Evolutionary conservation across 2,888 invertebrate species (phyloP).

Genomic region (Coelopa pilipes): DNA sequence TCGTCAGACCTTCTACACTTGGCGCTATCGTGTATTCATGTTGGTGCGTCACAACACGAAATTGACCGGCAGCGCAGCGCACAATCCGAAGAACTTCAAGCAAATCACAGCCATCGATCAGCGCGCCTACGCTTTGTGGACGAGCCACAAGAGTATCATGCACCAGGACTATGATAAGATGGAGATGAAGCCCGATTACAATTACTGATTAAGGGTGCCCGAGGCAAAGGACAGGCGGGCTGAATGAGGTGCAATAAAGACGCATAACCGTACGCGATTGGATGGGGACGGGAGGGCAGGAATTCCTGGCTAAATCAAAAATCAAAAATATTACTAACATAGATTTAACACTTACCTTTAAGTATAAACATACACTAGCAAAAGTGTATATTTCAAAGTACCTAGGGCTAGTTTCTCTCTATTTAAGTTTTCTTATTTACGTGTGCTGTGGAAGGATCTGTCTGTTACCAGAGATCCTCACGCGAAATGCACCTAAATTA

Average conservation of each 20-base stretch:
- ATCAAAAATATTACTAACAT: slow-evolving; percentile 19
- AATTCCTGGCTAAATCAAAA: slow-evolving; percentile 4
- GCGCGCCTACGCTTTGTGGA: slow-evolving; percentile 62
- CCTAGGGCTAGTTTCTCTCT: slow-evolving; percentile 25
- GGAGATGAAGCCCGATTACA: slow-evolving; percentile 49
- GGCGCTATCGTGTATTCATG: slow-evolving; percentile 63
- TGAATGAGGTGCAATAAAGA: slow-evolving; percentile 27
- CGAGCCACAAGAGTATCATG: slow-evolving; percentile 59
- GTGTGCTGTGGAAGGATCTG: neutral
- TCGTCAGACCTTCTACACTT: slow-evolving; percentile 58
- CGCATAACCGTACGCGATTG: neutral
- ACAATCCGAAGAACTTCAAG: slow-evolving; percentile 60
- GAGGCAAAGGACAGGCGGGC: neutral
- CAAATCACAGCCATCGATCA: slow-evolving; percentile 61
- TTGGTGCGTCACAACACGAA: slow-evolving; percentile 61
- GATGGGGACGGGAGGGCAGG: neutral
- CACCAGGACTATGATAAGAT: slow-evolving; percentile 60
- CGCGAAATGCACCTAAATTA: slow-evolving; percentile 6
- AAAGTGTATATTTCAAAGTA: slow-evolving; percentile 30
- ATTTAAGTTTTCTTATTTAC: slow-evolving; percentile 9
- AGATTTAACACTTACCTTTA: slow-evolving; percentile 9
- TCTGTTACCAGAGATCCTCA: too few species aligned
- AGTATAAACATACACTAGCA: neutral
- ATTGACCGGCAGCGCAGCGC: slow-evolving; percentile 58
- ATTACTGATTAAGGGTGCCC: slow-evolving; percentile 12